Evolutionary conservation across 2,113 vertebrate genomes (phyloP).

Genomic region (Brachyistius frenatus): DNA sequence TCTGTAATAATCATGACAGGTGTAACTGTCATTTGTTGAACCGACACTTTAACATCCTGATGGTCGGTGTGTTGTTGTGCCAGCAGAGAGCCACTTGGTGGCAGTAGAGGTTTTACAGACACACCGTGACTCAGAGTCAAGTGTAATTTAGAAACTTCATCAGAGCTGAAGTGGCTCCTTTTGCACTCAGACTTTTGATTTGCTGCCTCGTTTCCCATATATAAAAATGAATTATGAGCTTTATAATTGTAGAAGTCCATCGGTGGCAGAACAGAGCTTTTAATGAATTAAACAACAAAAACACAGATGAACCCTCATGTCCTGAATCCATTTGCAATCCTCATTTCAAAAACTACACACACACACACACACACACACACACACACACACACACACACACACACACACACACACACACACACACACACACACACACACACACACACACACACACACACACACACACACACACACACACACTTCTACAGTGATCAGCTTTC

Average conservation of each 20-base stretch:
- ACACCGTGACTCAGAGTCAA: slow-evolving; percentile 4
- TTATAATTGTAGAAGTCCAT: slow-evolving; percentile 32
- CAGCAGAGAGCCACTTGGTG: slow-evolving; percentile 70
- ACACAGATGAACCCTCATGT: slow-evolving; percentile 36
- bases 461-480: too few species aligned
- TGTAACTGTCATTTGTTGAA: too few species aligned
- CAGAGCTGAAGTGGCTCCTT: slow-evolving; percentile 29
- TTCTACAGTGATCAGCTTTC: slow-evolving; percentile 52
- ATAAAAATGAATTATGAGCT: slow-evolving; percentile 36
- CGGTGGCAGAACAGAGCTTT: slow-evolving; percentile 37
- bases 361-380: too few species aligned
- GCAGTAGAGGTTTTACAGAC: slow-evolving; percentile 71
- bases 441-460: too few species aligned
- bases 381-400: too few species aligned
- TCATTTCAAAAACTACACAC: slow-evolving; percentile 38
- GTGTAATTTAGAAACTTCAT: slow-evolving; percentile 27
- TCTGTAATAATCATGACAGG: too few species aligned
- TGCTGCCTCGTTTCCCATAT: slow-evolving; percentile 24
- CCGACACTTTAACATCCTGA: too few species aligned
- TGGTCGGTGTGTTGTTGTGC: background rate
- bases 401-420: too few species aligned
- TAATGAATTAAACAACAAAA: slow-evolving; percentile 57
- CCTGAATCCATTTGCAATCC: slow-evolving; percentile 48
- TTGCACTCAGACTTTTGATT: slow-evolving; percentile 39
- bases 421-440: too few species aligned